phyloP scores from a whole-genome alignment of 2,888 invertebrate genomes.

The Eledone cirrhosa region DNA sequence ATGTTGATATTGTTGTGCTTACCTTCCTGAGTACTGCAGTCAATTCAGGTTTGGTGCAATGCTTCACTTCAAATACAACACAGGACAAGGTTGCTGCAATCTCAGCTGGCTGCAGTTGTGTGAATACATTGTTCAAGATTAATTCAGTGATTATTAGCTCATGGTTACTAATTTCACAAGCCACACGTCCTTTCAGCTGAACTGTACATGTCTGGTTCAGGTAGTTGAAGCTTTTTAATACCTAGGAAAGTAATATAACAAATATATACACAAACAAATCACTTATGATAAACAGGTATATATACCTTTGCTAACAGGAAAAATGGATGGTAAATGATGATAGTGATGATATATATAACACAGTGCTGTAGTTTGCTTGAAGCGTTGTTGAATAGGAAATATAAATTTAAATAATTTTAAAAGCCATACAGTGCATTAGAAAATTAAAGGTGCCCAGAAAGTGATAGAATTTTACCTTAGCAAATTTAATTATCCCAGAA shows the following conservation, averaged over 20 bases:
- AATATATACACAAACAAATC: not conserved
- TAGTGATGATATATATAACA: no score
- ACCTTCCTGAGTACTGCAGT: conserved; percentile 73
- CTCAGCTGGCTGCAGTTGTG: conserved; percentile 85
- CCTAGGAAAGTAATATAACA: conserved; percentile 49
- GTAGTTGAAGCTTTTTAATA: conserved; percentile 78
- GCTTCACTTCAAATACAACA: conserved; percentile 89
- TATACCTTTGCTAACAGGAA: no score
- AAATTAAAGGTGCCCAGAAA: no score
- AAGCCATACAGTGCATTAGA: no score
- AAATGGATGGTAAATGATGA: no score
- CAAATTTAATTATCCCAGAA: no score
- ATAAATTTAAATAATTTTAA: no score
- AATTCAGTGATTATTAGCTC: conserved; percentile 92
- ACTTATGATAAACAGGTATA: no score
- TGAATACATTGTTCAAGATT: conserved; percentile 88
- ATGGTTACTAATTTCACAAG: conserved; percentile 83
- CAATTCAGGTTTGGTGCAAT: conserved; percentile 70
- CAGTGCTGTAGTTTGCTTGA: no score
- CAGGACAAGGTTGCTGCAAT: conserved; percentile 93
- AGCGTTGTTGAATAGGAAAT: no score
- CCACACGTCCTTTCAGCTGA: conserved; percentile 77
- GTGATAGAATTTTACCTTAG: no score
- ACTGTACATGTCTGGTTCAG: conserved; percentile 79
- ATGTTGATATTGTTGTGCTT: conserved; percentile 12